phyloP scores from a whole-genome alignment of 2,797 vertebrate species.

The Brachyalestes nurse region DNA sequence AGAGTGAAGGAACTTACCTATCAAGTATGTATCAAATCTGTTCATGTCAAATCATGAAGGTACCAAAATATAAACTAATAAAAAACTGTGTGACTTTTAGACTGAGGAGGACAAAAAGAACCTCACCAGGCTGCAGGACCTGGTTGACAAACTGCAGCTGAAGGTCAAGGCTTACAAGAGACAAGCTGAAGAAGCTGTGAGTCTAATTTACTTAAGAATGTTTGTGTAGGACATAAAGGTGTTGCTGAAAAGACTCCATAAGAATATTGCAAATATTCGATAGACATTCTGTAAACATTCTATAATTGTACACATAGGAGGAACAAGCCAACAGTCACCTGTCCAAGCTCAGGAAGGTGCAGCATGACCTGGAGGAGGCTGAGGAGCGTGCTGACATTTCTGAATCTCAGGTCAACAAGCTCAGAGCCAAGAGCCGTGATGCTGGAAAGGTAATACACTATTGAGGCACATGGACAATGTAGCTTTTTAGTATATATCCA shows the following conservation, averaged over 20 bases:
- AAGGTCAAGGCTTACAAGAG: constrained; percentile 91
- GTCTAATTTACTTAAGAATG: too few relatives aligned
- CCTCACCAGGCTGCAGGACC: constrained; percentile 85
- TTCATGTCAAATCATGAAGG: background rate
- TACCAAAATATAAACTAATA: constrained; percentile 35
- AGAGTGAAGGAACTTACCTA: constrained; percentile 91
- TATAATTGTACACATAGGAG: constrained; percentile 76
- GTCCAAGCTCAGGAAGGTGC: constrained; percentile 86
- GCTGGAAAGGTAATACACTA: constrained; percentile 84
- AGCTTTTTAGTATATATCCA: too few relatives aligned
- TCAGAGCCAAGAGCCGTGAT: constrained; percentile 88
- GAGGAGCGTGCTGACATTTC: constrained; percentile 91
- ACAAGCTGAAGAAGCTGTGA: constrained; percentile 87
- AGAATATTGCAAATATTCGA: too few relatives aligned
- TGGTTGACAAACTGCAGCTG: constrained; percentile 89
- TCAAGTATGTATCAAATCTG: constrained; percentile 80
- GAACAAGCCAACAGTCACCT: constrained; percentile 90
- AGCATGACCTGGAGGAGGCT: constrained; percentile 89
- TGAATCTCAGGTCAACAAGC: constrained; percentile 92
- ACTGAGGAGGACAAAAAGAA: constrained; percentile 92
- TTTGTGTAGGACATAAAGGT: too few relatives aligned
- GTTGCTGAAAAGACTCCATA: too few relatives aligned
- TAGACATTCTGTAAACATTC: background rate
- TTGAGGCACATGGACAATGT: too few relatives aligned
- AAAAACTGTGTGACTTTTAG: constrained; percentile 74